phyloP scores from a whole-genome alignment of 2,888 invertebrate genomes.

The Cantharis nigra region DNA sequence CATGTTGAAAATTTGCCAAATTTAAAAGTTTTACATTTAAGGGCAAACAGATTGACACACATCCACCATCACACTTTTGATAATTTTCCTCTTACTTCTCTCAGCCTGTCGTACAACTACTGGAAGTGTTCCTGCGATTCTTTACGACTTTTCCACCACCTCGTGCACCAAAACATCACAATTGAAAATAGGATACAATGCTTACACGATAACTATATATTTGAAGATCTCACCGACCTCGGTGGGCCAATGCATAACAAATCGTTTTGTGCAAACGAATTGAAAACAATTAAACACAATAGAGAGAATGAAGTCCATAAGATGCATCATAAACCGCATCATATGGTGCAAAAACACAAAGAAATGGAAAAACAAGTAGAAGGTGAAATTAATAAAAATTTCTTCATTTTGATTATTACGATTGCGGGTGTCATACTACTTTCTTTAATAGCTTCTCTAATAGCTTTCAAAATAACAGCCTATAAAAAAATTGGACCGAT shows the following conservation, averaged over 20 bases:
- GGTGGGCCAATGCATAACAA: conserved; percentile 21
- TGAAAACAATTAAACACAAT: not conserved
- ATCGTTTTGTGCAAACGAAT: conserved; percentile 1
- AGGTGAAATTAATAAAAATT: not conserved
- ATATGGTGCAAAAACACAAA: not conserved
- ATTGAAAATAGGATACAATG: conserved; percentile 41
- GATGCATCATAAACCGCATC: not conserved
- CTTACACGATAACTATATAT: conserved; percentile 29
- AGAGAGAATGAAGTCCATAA: not conserved
- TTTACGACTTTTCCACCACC: conserved; percentile 41
- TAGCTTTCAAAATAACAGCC: not conserved
- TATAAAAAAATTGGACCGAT: not conserved
- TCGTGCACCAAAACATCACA: conserved; percentile 38
- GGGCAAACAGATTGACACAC: conserved; percentile 47
- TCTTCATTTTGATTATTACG: not conserved
- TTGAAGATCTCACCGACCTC: conserved; percentile 37
- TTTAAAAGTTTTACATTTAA: conserved; percentile 44
- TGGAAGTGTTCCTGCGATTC: conserved; percentile 48
- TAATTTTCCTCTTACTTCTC: conserved; percentile 34
- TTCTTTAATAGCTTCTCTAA: not conserved
- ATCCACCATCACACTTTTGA: conserved; percentile 42
- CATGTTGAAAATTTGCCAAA: conserved; percentile 45
- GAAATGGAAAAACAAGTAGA: not conserved
- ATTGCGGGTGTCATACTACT: not conserved
- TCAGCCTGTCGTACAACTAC: conserved; percentile 44